phyloP scores from a whole-genome alignment of 2,888 invertebrate species.

The Orthosia gracilis region DNA sequence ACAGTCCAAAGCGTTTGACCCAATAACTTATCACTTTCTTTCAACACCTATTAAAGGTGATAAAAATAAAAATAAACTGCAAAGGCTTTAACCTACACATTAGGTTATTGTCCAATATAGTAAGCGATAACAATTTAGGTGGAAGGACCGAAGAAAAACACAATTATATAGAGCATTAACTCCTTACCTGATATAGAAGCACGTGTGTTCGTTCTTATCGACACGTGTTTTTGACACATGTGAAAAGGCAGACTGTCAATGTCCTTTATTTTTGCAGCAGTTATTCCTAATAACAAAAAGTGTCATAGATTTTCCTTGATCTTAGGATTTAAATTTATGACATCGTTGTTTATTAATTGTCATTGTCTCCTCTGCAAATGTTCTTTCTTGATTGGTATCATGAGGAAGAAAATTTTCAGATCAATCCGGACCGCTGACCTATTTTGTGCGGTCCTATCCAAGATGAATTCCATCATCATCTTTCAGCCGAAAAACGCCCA shows the following conservation, averaged over 20 bases:
- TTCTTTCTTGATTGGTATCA: too few relatives aligned
- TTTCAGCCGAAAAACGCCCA: too few relatives aligned
- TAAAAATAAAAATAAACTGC: slow-evolving; percentile 4
- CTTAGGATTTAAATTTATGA: too few relatives aligned
- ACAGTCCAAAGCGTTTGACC: slow-evolving; percentile 35
- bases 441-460: too few relatives aligned
- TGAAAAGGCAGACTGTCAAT: background rate
- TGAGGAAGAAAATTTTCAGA: too few relatives aligned
- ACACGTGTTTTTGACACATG: background rate
- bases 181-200: slow-evolving; percentile 1
- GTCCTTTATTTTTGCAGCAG: background rate
- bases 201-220: background rate
- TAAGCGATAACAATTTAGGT: slow-evolving; percentile 33
- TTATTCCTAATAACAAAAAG: background rate
- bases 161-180: slow-evolving; percentile 27
- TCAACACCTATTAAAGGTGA: background rate
- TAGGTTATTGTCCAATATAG: slow-evolving; percentile 23
- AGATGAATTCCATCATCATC: too few relatives aligned
- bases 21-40: slow-evolving; percentile 49
- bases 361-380: too few relatives aligned
- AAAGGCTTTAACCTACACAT: background rate
- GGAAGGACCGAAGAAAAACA: slow-evolving; percentile 5
- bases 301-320: background rate
- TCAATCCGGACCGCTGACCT: too few relatives aligned
- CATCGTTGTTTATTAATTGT: too few relatives aligned